phyloP scores from a whole-genome alignment of 2,113 vertebrate species.

The Rallus limicola region DNA sequence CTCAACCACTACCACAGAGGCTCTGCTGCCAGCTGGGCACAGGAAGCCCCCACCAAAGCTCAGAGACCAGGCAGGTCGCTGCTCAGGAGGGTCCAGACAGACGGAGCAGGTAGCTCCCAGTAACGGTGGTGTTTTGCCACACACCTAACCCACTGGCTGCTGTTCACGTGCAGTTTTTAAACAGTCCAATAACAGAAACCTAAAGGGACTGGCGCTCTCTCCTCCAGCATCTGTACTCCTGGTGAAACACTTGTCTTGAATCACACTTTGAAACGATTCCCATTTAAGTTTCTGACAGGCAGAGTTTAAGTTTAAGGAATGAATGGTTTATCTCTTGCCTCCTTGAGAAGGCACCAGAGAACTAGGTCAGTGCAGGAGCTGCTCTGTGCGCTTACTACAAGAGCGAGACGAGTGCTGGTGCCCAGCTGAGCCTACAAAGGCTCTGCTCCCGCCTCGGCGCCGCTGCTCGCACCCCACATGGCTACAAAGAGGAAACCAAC shows the following conservation, averaged over 20 bases:
- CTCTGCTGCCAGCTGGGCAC: background rate
- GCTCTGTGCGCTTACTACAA: background rate
- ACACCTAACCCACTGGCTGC: background rate
- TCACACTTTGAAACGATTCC: background rate
- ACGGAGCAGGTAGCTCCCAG: background rate
- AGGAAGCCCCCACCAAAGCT: accelerated
- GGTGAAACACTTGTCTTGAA: background rate
- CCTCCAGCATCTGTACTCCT: background rate
- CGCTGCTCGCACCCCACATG: background rate
- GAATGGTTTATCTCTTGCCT: conserved; percentile 7
- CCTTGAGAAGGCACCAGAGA: conserved; percentile 4
- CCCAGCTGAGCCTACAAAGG: background rate
- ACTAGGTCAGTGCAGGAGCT: conserved; percentile 22
- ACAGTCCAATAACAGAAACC: background rate
- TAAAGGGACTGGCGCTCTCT: background rate
- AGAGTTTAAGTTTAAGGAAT: conserved; percentile 40
- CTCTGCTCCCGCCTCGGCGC: background rate
- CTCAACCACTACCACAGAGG: accelerated
- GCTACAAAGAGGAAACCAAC: background rate
- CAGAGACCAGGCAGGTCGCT: background rate
- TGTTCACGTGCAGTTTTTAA: background rate
- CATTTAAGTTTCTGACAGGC: background rate
- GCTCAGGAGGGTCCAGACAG: accelerated
- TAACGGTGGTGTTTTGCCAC: background rate
- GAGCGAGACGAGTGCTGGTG: background rate